Base-by-base conservation (phyloP, 2,797 vertebrate genomes). In the Spinus pinus region DNA sequence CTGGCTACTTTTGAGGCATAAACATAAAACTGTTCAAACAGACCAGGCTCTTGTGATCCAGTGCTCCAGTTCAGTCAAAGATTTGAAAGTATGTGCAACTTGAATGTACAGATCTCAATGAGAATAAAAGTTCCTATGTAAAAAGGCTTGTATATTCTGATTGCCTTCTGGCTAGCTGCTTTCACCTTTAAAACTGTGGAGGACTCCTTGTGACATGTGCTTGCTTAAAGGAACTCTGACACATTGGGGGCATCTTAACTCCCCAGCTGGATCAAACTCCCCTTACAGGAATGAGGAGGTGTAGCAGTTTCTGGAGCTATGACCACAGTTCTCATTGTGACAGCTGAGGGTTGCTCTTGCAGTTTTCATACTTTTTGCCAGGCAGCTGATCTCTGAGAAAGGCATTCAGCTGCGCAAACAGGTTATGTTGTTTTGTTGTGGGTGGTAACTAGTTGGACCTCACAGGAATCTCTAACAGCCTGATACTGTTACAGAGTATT, bases 71-170 rank as follows among this genome's bases (percentile, higher is more conserved):
- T 35, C 35, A 35, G 35, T 98, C 93, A 97, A 97, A 97, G 97
- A 97, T 94, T 97, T 98, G 78, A 94, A 95, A 94, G 97, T 97
- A 98, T 96, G 98, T 98, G 96, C 97, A 96, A 97, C 97, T 95
- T 98, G 97, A 97, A 98, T 99, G 98, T 99, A 99, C 98, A 99
- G 96, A 97, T 98, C 96, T 98, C 86, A 62, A 47, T 83, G 96
- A 97, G 97, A 99, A 99, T 99, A 99, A 99, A 98, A 98, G 72
- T 97, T 98, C 98, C 97, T 96, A 23, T 90, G 35, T 95, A 64
- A 88, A 67, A 89, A 73, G 33, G 25, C n/a, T 62, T 7, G 4
- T 46, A 4, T 65, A 3, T 42, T 50, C 39, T 56, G n/a, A 50
- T 2, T 65, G 41, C 17, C 27, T 79, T 49, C 54, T 56, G 54